Percentiles rank a stretch among this genome's conserved stretches.
Evolutionary conservation across 64 coral and sea anemone genomes (phyloP).

Genomic region (Porites australiensis): DNA sequence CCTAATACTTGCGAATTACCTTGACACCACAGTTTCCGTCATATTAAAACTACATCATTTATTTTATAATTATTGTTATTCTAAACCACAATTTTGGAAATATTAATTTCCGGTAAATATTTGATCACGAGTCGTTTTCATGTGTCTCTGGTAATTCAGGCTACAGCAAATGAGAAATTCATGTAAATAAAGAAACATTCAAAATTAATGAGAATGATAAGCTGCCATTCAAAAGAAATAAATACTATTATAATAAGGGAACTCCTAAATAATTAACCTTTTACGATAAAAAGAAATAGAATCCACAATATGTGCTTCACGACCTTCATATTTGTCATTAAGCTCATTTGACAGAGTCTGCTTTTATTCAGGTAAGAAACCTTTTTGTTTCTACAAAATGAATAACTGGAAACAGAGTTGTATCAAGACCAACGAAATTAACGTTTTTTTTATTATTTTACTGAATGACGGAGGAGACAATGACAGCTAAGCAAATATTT

Average conservation of each 20-base stretch:
- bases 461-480: neutral
- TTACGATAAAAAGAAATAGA: neutral
- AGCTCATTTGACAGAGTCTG: neutral
- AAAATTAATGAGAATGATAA: neutral
- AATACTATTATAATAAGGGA: neutral
- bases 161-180: neutral
- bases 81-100: neutral
- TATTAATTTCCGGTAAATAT: neutral
- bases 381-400: neutral
- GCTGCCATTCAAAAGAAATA: neutral
- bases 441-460: neutral
- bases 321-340: neutral
- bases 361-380: neutral
- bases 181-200: neutral
- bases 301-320: neutral
- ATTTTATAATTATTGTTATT: neutral
- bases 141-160: neutral
- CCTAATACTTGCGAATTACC: neutral
- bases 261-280: neutral
- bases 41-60: neutral
- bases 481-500: neutral
- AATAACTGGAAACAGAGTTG: conserved; percentile 1
- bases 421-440: neutral
- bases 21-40: neutral
- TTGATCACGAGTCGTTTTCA: conserved; percentile 1